Evolutionary conservation across 2,888 invertebrate species (phyloP).

Genomic region (Philereme vetulata): DNA sequence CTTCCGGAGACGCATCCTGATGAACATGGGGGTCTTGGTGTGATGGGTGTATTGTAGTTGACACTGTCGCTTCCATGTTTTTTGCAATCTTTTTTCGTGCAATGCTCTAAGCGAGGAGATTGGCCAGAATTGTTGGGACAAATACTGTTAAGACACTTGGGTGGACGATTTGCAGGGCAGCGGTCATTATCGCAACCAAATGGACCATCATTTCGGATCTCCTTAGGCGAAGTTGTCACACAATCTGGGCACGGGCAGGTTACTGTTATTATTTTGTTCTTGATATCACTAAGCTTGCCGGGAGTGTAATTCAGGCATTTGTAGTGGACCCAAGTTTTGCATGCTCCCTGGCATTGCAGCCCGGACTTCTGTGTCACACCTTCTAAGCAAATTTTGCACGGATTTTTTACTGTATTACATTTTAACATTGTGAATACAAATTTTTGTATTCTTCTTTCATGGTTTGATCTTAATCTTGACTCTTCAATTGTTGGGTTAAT

Average conservation of each 20-base stretch:
- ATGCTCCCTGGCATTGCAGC: constrained; percentile 67
- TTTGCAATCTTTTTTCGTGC: no score
- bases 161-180: no score
- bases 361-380: constrained; percentile 61
- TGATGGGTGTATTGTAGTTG: no score
- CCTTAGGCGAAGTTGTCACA: constrained; percentile 53
- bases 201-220: constrained; percentile 26
- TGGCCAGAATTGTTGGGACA: no score
- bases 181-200: no score
- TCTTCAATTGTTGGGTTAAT: constrained; percentile 27
- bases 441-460: constrained; percentile 1
- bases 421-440: constrained; percentile 51
- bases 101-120: no score
- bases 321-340: constrained; percentile 68
- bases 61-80: no score
- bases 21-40: no score
- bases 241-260: constrained; percentile 76
- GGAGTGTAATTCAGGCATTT: constrained; percentile 68
- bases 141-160: no score
- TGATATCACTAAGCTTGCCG: constrained; percentile 68
- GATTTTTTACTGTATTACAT: constrained; percentile 61
- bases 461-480: not conserved
- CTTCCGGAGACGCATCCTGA: no score
- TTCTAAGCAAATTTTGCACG: constrained; percentile 69
- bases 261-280: constrained; percentile 61